Base-by-base conservation (phyloP, 2,888 invertebrate species). In the Yponomeuta sedellus region DNA sequence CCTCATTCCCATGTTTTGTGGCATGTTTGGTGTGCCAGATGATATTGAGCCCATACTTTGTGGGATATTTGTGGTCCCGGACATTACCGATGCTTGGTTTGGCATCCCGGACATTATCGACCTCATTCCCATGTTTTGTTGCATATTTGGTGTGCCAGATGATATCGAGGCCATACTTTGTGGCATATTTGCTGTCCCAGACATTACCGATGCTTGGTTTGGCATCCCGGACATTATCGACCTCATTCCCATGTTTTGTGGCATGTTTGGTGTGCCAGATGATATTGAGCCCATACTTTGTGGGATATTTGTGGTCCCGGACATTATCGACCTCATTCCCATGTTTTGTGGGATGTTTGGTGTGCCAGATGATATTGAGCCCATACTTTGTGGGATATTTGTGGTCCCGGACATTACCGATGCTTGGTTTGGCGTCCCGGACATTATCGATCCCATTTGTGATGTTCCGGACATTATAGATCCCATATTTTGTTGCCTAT, bases 181-280 rank as follows among this genome's bases (percentile, higher is more conserved):
- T 16, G 34, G 6, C 34, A 34, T 34, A 34, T 34, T 58, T 65
- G 12, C 4, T 25, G 61, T 22, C 22, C 12, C 20, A 22, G 20
- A 16, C 12, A 61, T 22, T 12, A n/a, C 19, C 16, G 61, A n/a
- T 16, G 34, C 34, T 76, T 44, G 44, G 22, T 75, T 66, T 0
- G 34, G 79, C 0, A 83, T 82, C 0, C 87, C 82, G 5, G 83
- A 80, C 20, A 44, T 44, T 44, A 44, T 44, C 2, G 44, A 44
- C 3, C 44, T 16, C 12, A 44, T 44, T 16, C 16, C 12, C 44
- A 44, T 44, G 11, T 44, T 11, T 44, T 44, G 44, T 16, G 1
- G 11, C 44, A 44, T 44, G 16, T 44, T 44, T 44, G 12, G 2
- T 44, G 44, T 6, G 44, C 44, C 44, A 44, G 44, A 44, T 16